Evolutionary conservation across 2,888 invertebrate species (phyloP), one percentile per base, ranked within the genome.

Genomic region (Steromphala cineraria): DNA sequence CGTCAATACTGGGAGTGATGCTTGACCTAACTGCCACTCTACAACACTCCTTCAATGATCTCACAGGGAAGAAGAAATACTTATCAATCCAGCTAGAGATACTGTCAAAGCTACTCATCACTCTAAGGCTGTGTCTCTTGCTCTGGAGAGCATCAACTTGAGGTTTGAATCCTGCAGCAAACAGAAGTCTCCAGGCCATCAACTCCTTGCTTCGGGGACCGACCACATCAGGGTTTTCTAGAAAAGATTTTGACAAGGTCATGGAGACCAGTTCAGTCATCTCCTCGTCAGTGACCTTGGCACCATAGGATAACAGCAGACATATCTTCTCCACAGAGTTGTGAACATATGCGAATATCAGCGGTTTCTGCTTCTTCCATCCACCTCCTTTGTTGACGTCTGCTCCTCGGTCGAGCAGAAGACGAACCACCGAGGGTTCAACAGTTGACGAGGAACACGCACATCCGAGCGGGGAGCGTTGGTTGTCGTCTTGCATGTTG

Each of bases 141-240:
- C 81, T 82, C 56, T 86, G 83, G 31, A 90, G 82, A 24, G 87
- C 81, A 13, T 87, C 88, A 28, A 88, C 85, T 5, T 85, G 79
- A 1, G 90, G 91, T 19, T 82, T 83, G 77, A 89, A 90, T 5
- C 91, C 91, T 55, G 90, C 89, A 10, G 89, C 88, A 78, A 90
- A 83, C 31, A 91, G 80, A 17, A 91, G 82, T 78, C 89, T 85
- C 89, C 90, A 91, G 17, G 90, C 87, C 67, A 88, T 75, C 52
- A 91, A 82, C 74, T 91, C 91, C 79, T 87, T 86, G 78, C 90
- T 90, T 53, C 83, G 83, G 56, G 89, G 89, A 40, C 86, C 87
- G 56, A 91, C 85, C 17, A 91, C 88, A 83, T 91, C 91, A 7
- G 91, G 91, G 80, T 91, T 91, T 81, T 90, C 91, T 46, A 91